Evolutionary conservation across 2,113 vertebrate species (phyloP).

Genomic region (Ceratotherium simum): DNA sequence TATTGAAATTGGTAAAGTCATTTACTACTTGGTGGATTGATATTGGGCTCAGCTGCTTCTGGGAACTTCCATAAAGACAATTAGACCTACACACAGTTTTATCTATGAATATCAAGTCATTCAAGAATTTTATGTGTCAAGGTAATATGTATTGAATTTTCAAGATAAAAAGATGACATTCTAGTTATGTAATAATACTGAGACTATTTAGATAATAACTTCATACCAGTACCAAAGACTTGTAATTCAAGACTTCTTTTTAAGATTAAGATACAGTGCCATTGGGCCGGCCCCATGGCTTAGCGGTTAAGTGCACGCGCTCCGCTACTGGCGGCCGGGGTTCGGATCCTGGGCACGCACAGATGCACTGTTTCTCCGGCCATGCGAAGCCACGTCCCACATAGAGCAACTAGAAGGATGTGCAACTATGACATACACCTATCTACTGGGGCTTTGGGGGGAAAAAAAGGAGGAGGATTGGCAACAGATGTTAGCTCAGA

Average conservation of each 20-base stretch:
- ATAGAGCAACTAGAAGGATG: too few relatives aligned
- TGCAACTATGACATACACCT: too few relatives aligned
- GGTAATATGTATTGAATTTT: not conserved
- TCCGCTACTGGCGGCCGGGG: too few relatives aligned
- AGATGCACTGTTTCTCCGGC: too few relatives aligned
- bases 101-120: conserved; percentile 14
- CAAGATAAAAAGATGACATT: conserved; percentile 42
- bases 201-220: not conserved
- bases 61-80: conserved; percentile 26
- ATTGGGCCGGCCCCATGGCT: not conserved
- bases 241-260: conserved; percentile 39
- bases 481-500: too few relatives aligned
- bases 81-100: not conserved
- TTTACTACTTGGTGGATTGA: conserved; percentile 29
- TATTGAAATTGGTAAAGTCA: conserved; percentile 29
- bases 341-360: too few relatives aligned
- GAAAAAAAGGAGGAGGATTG: too few relatives aligned
- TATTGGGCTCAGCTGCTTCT: conserved; percentile 3
- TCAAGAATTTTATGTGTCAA: conserved; percentile 31
- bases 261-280: not conserved
- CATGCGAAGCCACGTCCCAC: too few relatives aligned
- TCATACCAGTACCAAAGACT: conserved; percentile 20
- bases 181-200: conserved; percentile 28
- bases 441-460: too few relatives aligned
- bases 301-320: too few relatives aligned